Percentiles rank a stretch among this genome's conserved stretches.
These are phyloP conservation scores for Acrocyrtus sp. DNA, from an alignment of 2,888 invertebrate species.

Conservation along the genomic window DNA sequence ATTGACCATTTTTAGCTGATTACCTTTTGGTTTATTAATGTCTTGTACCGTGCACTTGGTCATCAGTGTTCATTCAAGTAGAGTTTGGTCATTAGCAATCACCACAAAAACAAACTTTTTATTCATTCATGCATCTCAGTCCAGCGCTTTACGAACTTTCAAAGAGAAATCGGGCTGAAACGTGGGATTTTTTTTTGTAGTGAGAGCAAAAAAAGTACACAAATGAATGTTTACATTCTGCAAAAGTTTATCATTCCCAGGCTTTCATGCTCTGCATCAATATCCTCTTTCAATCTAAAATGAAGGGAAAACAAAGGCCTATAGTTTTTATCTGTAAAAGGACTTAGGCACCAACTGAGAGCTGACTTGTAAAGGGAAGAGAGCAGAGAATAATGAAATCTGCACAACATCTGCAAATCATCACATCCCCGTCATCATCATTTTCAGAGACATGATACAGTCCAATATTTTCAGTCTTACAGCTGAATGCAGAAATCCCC, in stretches of 20 bases:
- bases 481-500: too few species aligned
- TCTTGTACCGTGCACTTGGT: too few species aligned
- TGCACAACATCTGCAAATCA: slow-evolving; percentile 49
- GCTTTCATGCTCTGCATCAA: slow-evolving; percentile 29
- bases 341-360: background rate
- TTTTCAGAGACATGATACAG: slow-evolving; percentile 6
- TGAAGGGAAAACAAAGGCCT: too few species aligned
- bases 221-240: too few species aligned
- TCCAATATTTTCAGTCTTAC: too few species aligned
- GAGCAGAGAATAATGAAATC: too few species aligned
- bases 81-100: too few species aligned
- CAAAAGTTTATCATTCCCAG: slow-evolving; percentile 35
- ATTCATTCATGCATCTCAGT: background rate
- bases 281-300: too few species aligned
- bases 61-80: too few species aligned
- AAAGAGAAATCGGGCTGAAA: background rate
- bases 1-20: slow-evolving; percentile 10
- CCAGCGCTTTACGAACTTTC: background rate
- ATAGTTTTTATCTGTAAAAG: slow-evolving; percentile 1
- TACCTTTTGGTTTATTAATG: too few species aligned
- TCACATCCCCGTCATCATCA: slow-evolving; percentile 24
- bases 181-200: slow-evolving; percentile 38
- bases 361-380: background rate
- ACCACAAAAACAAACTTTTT: background rate
- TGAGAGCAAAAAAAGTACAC: too few species aligned